Evolutionary conservation across 2,797 vertebrate species (phyloP), one percentile per base, ranked within the genome.

Genomic region (Danio jaintianensis): DNA sequence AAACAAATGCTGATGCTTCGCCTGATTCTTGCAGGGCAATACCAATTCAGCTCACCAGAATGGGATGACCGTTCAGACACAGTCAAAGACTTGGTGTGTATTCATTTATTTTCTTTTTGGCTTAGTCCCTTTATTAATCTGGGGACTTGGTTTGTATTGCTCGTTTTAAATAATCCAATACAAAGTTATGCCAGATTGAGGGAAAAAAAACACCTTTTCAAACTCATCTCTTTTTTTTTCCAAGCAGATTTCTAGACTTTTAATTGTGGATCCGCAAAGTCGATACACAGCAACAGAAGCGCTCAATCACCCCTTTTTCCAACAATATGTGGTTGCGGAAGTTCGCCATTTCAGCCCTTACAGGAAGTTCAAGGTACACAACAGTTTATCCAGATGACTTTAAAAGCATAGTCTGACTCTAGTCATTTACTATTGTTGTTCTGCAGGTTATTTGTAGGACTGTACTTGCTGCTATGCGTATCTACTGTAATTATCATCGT

Each of bases 1-100:
- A 99, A 98, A 84, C 97, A 99, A 94, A 96, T 97, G 95, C 88
- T 98, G 90, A 99, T 99, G 97, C 92, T 99, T 86, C 91, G 97
- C 71, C 97, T 97, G 97, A 98, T 99, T 85, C 92, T 98, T 91
- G 91, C 91, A 0, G 97, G 97, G 48, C 93, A 87, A 11, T 99
- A 98, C 69, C 92, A 96, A 61, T 97, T 97, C 5, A 90, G 93
- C 4, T 98, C 96, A 22, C 96, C 96, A 0, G 97, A 98, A 76
- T 99, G 97, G 98, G 97, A 98, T 0, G 97, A 99, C 79, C 94
- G 95, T 85, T 99, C 97, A 0, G 97, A 98, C 91, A 98, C 97
- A 0, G 96, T 98, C 20, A 99, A 98, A 89, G 97, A 99, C 87
- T 84, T 99, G 95, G 98, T 98, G 77, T 45, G 93, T 53, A n/a